Conservation (phyloP, 2,888 invertebrate genomes). For the Drosophila kanekoi region DNA sequence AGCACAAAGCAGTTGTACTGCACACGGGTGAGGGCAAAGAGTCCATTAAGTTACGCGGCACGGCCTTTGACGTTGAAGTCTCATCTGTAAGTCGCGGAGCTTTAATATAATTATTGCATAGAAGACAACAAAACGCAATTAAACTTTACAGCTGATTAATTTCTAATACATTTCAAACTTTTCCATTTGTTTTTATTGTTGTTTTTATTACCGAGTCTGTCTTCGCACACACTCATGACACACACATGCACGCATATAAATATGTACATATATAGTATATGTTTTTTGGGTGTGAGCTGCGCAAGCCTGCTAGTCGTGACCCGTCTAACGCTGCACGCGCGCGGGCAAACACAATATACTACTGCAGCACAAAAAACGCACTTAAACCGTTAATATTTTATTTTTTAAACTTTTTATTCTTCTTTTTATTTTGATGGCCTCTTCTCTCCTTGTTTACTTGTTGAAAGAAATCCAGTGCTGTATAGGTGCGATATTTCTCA, state of each 20-base stretch:
- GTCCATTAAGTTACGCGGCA: slow-evolving; percentile 59
- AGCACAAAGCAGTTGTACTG: slow-evolving; percentile 7
- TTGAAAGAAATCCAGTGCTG: slow-evolving; percentile 49
- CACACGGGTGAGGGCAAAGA: slow-evolving; percentile 43
- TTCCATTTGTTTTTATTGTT: slow-evolving; percentile 63
- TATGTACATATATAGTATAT: slow-evolving; percentile 17
- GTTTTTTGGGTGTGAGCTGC: slow-evolving; percentile 67
- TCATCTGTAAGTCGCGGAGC: slow-evolving; percentile 53
- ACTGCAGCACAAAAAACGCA: slow-evolving; percentile 27
- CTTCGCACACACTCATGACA: slow-evolving; percentile 29
- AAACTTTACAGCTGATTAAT: slow-evolving; percentile 31
- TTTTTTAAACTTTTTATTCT: slow-evolving; percentile 23
- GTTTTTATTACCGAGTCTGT: slow-evolving; percentile 47
- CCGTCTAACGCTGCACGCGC: slow-evolving; percentile 9
- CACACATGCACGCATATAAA: slow-evolving; percentile 17
- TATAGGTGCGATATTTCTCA: slow-evolving; percentile 11
- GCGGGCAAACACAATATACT: not conserved
- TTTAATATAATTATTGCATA: slow-evolving; percentile 36
- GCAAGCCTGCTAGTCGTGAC: slow-evolving; percentile 42
- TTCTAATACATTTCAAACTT: slow-evolving; percentile 23
- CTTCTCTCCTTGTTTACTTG: slow-evolving; percentile 51
- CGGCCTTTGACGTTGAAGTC: slow-evolving; percentile 55
- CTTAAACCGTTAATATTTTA: slow-evolving; percentile 12
- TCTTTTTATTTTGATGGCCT: slow-evolving; percentile 36
- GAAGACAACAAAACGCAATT: slow-evolving; percentile 25